Conservation (phyloP, 2,797 vertebrate species). For the Vipera latastei region DNA sequence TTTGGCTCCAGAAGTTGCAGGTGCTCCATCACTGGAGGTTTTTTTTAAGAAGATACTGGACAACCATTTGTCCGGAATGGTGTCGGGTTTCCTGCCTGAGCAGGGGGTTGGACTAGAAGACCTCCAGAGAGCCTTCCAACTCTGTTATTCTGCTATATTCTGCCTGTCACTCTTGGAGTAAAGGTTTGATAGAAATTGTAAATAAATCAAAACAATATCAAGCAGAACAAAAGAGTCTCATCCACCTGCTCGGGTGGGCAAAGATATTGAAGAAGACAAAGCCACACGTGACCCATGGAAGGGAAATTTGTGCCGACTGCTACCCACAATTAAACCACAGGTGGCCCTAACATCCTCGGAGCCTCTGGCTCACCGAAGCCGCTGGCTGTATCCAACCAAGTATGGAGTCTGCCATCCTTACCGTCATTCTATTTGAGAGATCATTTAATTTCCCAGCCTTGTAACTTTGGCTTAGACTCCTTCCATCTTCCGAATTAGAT, state of each 20-base stretch:
- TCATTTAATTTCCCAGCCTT: constrained; percentile 2
- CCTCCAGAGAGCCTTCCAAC: too few relatives aligned
- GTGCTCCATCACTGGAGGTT: too few relatives aligned
- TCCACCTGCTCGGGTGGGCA: background rate
- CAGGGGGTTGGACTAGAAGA: too few relatives aligned
- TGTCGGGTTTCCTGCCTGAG: too few relatives aligned
- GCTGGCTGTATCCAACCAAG: background rate
- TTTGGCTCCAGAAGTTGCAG: too few relatives aligned
- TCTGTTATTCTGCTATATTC: background rate
- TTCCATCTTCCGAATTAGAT: background rate
- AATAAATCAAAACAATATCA: background rate
- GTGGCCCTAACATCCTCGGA: background rate
- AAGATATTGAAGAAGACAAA: background rate
- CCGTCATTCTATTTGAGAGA: background rate
- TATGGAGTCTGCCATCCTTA: background rate
- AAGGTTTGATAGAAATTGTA: background rate
- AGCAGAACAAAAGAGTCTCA: background rate
- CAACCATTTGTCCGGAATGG: too few relatives aligned
- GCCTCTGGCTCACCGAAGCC: background rate
- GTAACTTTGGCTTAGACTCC: background rate
- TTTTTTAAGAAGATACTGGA: too few relatives aligned
- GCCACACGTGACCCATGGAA: background rate
- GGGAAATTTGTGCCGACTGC: background rate
- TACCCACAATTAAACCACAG: background rate
- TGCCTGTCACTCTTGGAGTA: background rate